These are phyloP conservation scores for Characodon lateralis DNA, from an alignment of 2,797 vertebrate genomes.

Conservation along the genomic window DNA sequence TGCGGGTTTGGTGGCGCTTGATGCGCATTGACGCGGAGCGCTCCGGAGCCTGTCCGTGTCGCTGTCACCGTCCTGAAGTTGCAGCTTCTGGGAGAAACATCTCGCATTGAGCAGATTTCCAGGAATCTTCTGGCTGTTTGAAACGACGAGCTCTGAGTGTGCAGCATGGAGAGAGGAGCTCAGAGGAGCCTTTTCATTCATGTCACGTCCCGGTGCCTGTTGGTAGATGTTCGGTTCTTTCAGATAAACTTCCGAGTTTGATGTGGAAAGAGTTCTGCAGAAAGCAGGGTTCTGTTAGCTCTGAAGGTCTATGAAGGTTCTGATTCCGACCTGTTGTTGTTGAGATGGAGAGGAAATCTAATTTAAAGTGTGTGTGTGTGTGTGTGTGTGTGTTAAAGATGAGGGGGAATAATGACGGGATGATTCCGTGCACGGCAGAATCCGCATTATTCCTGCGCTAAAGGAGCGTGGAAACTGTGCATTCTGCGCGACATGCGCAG, in stretches of 20 bases:
- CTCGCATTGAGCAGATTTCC: neutral
- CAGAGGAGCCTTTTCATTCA: constrained; percentile 68
- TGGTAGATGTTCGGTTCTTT: neutral
- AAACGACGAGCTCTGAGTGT: constrained; percentile 22
- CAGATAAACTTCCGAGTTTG: neutral
- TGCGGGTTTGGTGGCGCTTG: constrained; percentile 15
- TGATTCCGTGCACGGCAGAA: neutral
- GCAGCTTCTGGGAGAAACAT: neutral
- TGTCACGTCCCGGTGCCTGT: constrained; percentile 54
- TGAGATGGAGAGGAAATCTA: neutral
- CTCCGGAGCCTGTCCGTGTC: constrained; percentile 34
- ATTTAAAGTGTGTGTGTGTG: neutral
- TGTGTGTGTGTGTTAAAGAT: neutral
- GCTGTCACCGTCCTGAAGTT: neutral
- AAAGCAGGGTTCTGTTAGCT: neutral
- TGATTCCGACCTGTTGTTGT: constrained; percentile 1
- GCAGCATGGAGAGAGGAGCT: constrained; percentile 17
- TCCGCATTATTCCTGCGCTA: neutral
- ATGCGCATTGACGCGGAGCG: constrained; percentile 65
- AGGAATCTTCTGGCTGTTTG: neutral
- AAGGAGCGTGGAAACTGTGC: no score
- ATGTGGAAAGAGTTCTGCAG: neutral
- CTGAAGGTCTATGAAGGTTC: neutral
- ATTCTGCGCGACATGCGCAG: neutral
- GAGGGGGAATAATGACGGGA: no score